Evolutionary conservation across 2,888 invertebrate genomes (phyloP).

Genomic region (Dryadula phaetusa): DNA sequence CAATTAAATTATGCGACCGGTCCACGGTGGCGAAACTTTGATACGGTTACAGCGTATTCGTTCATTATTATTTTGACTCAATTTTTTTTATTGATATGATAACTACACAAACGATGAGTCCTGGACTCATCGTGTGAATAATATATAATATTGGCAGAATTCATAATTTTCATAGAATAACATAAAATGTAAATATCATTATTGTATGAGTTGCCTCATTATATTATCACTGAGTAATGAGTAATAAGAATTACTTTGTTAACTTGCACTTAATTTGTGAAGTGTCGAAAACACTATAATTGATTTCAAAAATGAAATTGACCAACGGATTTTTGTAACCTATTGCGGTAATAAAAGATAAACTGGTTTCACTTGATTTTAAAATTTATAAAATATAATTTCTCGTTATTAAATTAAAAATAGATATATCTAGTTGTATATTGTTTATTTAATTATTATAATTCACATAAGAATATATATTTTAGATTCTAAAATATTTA

Average conservation of each 20-base stretch:
- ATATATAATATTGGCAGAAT: background rate
- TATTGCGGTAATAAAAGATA: conserved; percentile 11
- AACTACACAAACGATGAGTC: background rate
- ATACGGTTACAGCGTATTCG: background rate
- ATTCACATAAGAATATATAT: background rate
- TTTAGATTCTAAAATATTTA: conserved; percentile 20
- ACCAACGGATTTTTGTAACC: conserved; percentile 15
- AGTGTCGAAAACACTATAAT: conserved; percentile 16
- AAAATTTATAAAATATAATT: background rate
- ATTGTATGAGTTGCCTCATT: conserved; percentile 2
- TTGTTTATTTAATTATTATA: background rate
- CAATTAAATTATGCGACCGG: background rate
- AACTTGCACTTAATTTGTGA: background rate
- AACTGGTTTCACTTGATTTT: conserved; percentile 6
- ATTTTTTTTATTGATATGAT: background rate
- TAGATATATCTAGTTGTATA: background rate
- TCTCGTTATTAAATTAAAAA: background rate
- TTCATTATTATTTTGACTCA: too few species aligned
- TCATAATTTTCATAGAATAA: background rate
- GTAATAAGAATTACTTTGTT: conserved; percentile 3
- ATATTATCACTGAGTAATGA: background rate
- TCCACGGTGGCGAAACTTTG: background rate
- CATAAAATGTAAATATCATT: background rate
- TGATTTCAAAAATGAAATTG: conserved; percentile 18
- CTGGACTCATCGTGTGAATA: background rate